A percentile compares a stretch with the other conserved stretches of the same genome.
phyloP scores from a whole-genome alignment of 1,140 invertebrate species.

The Caenorhabditis brenneri region DNA sequence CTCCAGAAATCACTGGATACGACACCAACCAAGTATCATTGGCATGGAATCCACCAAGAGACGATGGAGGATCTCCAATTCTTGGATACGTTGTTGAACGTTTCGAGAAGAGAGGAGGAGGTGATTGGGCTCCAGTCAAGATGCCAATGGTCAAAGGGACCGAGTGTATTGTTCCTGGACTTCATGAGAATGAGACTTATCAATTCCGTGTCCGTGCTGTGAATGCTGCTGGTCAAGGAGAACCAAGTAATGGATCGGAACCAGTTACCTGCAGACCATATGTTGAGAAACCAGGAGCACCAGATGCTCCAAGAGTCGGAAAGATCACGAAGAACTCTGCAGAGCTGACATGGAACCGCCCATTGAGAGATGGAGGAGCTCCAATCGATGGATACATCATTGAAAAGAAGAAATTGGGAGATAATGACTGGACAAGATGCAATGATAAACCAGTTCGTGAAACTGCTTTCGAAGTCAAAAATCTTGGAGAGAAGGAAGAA shows the following conservation, averaged over 20 bases:
- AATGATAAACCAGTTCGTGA: conserved; percentile 60
- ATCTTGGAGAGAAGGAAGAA: conserved; percentile 88
- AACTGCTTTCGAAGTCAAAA: conserved; percentile 76
- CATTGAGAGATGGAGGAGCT: conserved; percentile 88
- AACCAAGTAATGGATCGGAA: conserved; percentile 90
- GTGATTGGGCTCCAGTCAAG: conserved; percentile 88
- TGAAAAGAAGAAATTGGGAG: conserved; percentile 77
- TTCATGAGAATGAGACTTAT: conserved; percentile 87
- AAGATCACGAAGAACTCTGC: conserved; percentile 93
- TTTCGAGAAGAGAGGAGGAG: conserved; percentile 84
- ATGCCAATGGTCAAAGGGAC: conserved; percentile 86
- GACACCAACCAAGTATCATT: conserved; percentile 76
- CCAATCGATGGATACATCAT: conserved; percentile 93
- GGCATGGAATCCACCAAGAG: conserved; percentile 86
- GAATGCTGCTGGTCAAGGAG: conserved; percentile 92
- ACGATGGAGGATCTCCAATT: conserved; percentile 89
- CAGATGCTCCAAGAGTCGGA: conserved; percentile 89
- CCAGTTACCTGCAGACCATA: conserved; percentile 79
- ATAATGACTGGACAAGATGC: conserved; percentile 55
- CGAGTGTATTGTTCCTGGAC: conserved; percentile 86
- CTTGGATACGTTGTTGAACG: conserved; percentile 93
- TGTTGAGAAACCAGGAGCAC: conserved; percentile 83
- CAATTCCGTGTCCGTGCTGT: conserved; percentile 92
- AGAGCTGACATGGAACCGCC: conserved; percentile 90
- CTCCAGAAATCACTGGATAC: conserved; percentile 88